A percentile compares a stretch with the other conserved stretches of the same genome.
Conservation (phyloP, 2,113 vertebrate species). For the Xiphophorus maculatus region DNA sequence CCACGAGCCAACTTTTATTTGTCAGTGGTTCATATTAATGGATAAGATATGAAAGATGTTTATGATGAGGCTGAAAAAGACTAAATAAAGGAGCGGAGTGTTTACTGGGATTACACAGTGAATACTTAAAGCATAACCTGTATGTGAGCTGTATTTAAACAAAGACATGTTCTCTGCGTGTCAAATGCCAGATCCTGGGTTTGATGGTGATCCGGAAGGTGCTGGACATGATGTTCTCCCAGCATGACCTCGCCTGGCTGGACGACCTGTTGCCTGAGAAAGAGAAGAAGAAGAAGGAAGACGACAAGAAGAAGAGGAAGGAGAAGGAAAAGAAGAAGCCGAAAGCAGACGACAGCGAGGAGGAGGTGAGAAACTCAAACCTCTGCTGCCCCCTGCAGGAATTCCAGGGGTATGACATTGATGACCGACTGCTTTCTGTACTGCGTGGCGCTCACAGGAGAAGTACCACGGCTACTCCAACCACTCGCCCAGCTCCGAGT, state of each 20-base stretch:
- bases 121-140: neutral
- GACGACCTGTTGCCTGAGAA: conserved; percentile 95
- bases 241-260: conserved; percentile 94
- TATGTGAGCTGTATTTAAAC: neutral
- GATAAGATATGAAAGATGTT: too few relatives aligned
- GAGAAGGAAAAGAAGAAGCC: conserved; percentile 76
- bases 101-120: neutral
- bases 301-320: conserved; percentile 77
- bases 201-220: conserved; percentile 90
- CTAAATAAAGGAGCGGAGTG: too few relatives aligned
- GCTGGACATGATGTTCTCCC: conserved; percentile 93
- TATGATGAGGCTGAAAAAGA: too few relatives aligned
- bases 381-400: conserved; percentile 69
- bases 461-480: conserved; percentile 86
- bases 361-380: conserved; percentile 73
- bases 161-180: neutral
- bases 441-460: conserved; percentile 78
- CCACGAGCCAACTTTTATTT: too few relatives aligned
- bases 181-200: conserved; percentile 86
- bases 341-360: conserved; percentile 66
- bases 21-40: too few relatives aligned
- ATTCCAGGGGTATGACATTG: neutral
- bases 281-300: conserved; percentile 92
- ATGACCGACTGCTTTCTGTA: neutral
- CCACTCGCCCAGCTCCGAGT: conserved; percentile 84